These are phyloP conservation scores for Nasua narica DNA, from an alignment of 2,797 vertebrate genomes.

Conservation along the genomic window DNA sequence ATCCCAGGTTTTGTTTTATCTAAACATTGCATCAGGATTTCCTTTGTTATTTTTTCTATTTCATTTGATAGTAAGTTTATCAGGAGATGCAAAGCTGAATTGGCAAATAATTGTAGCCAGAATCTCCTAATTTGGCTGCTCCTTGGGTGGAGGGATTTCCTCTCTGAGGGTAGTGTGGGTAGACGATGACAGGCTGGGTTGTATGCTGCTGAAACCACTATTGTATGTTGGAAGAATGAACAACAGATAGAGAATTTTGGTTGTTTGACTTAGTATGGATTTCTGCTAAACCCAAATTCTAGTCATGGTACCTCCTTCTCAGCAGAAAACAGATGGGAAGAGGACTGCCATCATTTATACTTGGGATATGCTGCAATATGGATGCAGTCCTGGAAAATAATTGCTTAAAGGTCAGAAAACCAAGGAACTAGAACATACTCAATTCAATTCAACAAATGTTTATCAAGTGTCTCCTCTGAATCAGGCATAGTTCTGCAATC, in stretches of 20 bases:
- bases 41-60: not conserved
- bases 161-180: not conserved
- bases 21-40: not conserved
- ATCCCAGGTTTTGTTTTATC: not conserved
- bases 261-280: not conserved
- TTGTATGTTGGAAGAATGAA: constrained; percentile 36
- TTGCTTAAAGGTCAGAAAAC: not conserved
- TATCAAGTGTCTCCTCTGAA: not conserved
- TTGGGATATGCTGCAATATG: not conserved
- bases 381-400: not conserved
- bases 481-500: not conserved
- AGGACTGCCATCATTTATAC: not conserved
- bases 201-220: not conserved
- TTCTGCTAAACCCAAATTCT: constrained; percentile 15
- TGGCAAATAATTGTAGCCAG: not conserved
- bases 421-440: not conserved
- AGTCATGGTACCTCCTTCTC: not conserved
- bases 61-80: constrained; percentile 15
- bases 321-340: not conserved
- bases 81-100: not conserved
- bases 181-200: not conserved
- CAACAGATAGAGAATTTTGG: constrained; percentile 16
- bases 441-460: not conserved
- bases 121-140: not conserved
- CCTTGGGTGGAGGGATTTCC: not conserved